A percentile compares a stretch with the other conserved stretches of the same genome.
These are phyloP conservation scores for Apotomis betuletana DNA, from an alignment of 2,888 invertebrate species.

Conservation along the genomic window DNA sequence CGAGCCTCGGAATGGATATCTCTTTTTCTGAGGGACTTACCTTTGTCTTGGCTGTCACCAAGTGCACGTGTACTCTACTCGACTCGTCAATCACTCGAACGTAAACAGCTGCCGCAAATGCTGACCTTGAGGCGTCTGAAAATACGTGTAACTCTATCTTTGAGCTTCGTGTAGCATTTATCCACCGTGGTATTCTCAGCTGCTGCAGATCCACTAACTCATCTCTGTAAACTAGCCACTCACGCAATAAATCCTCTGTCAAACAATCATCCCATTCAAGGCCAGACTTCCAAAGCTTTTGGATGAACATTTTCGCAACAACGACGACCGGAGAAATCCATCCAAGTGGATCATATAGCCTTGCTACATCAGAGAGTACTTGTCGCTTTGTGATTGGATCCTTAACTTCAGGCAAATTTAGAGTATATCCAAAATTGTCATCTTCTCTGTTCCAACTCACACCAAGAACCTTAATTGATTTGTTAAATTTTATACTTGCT, in stretches of 20 bases:
- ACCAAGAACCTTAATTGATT: too few species aligned
- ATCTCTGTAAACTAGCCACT: conserved; percentile 12
- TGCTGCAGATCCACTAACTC: neutral
- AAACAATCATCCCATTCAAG: neutral
- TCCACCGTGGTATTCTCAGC: conserved; percentile 44
- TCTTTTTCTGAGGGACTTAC: conserved; percentile 45
- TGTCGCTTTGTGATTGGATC: conserved; percentile 45
- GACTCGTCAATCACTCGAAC: conserved; percentile 17
- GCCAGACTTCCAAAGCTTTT: conserved; percentile 5
- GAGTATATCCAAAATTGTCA: conserved; percentile 45
- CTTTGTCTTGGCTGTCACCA: conserved; percentile 19
- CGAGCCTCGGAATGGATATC: conserved; percentile 45
- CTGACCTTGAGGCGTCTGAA: conserved; percentile 45
- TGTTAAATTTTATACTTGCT: conserved; percentile 17
- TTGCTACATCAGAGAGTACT: conserved; percentile 47
- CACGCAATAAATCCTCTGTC: neutral
- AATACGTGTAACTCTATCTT: conserved; percentile 44
- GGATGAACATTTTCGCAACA: neutral
- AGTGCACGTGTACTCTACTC: conserved; percentile 14
- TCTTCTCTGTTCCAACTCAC: conserved; percentile 47
- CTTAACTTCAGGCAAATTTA: conserved; percentile 37
- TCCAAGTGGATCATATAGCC: conserved; percentile 49
- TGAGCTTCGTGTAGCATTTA: conserved; percentile 2
- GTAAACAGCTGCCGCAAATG: conserved; percentile 46
- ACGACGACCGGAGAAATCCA: conserved; percentile 47